Base-by-base conservation (phyloP, 2,888 invertebrate genomes). In the Horisme vitalbata region DNA sequence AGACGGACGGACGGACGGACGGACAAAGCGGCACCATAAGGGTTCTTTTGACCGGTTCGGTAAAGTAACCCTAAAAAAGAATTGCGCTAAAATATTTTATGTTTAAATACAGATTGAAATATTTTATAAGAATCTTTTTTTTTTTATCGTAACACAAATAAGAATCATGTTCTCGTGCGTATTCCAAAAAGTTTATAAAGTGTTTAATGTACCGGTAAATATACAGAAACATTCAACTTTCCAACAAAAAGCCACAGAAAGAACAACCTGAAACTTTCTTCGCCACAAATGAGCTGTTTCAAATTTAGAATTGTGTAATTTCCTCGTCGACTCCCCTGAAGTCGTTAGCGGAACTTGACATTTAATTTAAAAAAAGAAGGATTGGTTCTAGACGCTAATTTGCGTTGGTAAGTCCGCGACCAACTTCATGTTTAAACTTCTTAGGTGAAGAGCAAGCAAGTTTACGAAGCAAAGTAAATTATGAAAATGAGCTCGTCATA, bases 341-440 rank as follows among this genome's bases (percentile, higher is more conserved):
- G 69, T 79, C 75, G 79, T 82, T 82, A 77, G 71, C 63, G 59
- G 67, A 75, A 75, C 72, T 76, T 77, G 79, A 76, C 78, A 65
- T 80, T 81, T 75, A 72, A 69, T 79, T 75, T 55, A 43, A 63
- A 72, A 75, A 77, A 78, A 78, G 74, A 79, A 78, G 74, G 67
- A 79, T 79, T 18, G 75, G 66, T 67, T 71, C 60, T 49, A 70
- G 26, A 52, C 61, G 65, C 67, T 75, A 73, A 79, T 79, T 79
- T 71, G 66, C 59, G 52, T 59, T 55, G 57, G 46, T 21, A 46
- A 35, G 26, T 39, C 30, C 31, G 8, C 59, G 47, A 59, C 66
- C 41, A 31, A 52, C 52, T 52, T 52, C 21, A 18, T 33, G 36
- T 10, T 46, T 26, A 21, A 21, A 33, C 32, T 39, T 39, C 21